These are phyloP conservation scores for Paedocypris micromegethes DNA, from an alignment of 2,797 vertebrate species.

Conservation along the genomic window DNA sequence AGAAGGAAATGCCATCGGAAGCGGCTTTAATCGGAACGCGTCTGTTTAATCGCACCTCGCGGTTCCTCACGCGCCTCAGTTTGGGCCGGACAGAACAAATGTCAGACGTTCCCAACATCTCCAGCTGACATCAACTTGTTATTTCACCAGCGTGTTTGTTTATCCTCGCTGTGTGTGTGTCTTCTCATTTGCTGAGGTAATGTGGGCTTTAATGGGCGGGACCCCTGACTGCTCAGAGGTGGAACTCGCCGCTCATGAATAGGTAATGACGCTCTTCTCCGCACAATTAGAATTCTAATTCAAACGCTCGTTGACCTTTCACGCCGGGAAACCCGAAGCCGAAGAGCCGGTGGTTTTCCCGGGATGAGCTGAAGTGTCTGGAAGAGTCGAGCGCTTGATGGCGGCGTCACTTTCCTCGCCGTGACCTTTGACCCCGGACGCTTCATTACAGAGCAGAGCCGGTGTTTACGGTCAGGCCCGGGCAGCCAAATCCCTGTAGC, in stretches of 20 bases:
- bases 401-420: conserved; percentile 74
- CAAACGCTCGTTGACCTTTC: too few relatives aligned
- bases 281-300: conserved; percentile 23
- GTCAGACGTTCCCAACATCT: conserved; percentile 42
- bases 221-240: conserved; percentile 24
- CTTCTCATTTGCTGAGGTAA: conserved; percentile 38
- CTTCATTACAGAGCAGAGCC: conserved; percentile 64
- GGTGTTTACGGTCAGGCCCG: conserved; percentile 64
- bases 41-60: conserved; percentile 47
- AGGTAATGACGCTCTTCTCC: conserved; percentile 37
- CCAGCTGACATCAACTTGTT: conserved; percentile 37
- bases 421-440: conserved; percentile 72
- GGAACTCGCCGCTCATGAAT: conserved; percentile 44
- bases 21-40: conserved; percentile 43
- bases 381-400: conserved; percentile 40
- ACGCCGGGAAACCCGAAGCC: too few relatives aligned
- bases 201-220: conserved; percentile 33
- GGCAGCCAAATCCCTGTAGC: conserved; percentile 69
- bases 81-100: conserved; percentile 48
- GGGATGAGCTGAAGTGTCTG: too few relatives aligned
- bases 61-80: conserved; percentile 25
- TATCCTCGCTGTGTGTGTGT: conserved; percentile 16
- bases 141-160: conserved; percentile 31
- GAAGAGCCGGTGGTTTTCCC: too few relatives aligned
- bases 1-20: conserved; percentile 51